phyloP scores from a whole-genome alignment of 1,140 invertebrate species.

The Luehdorfia chinensis region DNA sequence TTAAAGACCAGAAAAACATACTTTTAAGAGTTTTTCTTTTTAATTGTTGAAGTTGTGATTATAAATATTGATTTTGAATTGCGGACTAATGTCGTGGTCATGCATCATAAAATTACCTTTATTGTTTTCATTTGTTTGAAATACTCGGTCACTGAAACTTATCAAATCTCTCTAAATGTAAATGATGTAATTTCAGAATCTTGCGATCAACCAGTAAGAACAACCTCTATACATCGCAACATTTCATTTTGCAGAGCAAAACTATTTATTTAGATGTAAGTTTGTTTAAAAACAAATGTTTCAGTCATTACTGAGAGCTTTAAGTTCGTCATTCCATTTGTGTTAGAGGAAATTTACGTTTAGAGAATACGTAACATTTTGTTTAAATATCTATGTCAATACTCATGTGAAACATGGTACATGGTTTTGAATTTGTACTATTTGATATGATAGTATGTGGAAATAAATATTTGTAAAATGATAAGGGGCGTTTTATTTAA shows the following conservation, averaged over 20 bases:
- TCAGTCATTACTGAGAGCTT: slow-evolving; percentile 18
- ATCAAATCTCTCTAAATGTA: no score
- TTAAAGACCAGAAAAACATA: no score
- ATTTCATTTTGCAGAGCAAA: neutral
- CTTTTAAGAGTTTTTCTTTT: no score
- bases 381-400: slow-evolving; percentile 36
- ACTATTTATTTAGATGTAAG: neutral
- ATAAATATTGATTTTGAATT: no score
- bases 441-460: slow-evolving; percentile 45
- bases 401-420: slow-evolving; percentile 60
- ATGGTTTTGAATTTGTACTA: slow-evolving; percentile 38
- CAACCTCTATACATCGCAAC: no score
- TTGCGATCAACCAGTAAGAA: no score
- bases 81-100: no score
- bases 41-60: no score
- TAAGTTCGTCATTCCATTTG: slow-evolving; percentile 31
- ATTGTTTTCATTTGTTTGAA: no score
- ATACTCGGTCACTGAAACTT: no score
- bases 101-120: no score
- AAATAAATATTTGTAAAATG: slow-evolving; percentile 38
- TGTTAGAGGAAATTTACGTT: neutral
- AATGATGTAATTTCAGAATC: no score
- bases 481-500: slow-evolving; percentile 19
- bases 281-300: neutral
- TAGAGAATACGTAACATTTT: slow-evolving; percentile 19